A percentile compares a stretch with the other conserved stretches of the same genome.
Conservation (phyloP, 37 sponge, comb jelly and placozoan species). For the Geodia barretti region DNA sequence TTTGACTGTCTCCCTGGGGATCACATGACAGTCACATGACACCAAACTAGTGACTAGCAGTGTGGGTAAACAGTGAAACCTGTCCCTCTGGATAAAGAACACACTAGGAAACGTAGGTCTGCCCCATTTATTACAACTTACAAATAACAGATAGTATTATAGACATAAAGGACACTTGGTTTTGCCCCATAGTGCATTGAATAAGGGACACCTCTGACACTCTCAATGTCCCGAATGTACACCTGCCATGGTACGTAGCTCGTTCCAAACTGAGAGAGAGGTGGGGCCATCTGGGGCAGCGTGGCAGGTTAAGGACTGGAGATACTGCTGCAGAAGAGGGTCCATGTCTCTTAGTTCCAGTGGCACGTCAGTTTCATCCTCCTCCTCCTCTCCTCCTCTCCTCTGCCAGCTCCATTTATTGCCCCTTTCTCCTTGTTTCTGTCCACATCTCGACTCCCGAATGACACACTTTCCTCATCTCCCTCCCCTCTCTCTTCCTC, state of each 20-base stretch:
- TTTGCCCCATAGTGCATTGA: too few species aligned
- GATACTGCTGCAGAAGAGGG: conserved; percentile 1
- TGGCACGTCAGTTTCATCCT: background rate
- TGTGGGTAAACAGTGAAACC: too few species aligned
- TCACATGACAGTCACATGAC: conserved; percentile 1
- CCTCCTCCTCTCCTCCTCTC: background rate
- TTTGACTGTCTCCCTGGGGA: background rate
- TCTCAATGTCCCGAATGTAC: background rate
- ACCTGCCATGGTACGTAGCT: conserved; percentile 12
- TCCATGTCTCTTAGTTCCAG: background rate
- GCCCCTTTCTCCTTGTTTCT: background rate
- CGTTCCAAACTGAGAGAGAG: background rate
- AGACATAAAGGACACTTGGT: too few species aligned
- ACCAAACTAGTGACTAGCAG: conserved; percentile 4
- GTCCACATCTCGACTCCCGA: background rate
- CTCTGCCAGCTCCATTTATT: background rate
- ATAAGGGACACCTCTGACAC: too few species aligned
- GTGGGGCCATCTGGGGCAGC: background rate
- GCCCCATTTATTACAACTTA: too few species aligned
- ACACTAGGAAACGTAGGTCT: background rate
- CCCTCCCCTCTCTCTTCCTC: background rate
- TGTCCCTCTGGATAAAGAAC: background rate
- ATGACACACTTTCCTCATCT: background rate
- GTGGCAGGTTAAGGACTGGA: background rate
- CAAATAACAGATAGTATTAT: too few species aligned